Conservation (phyloP, 2,888 invertebrate species). For the Homarus gammarus region DNA sequence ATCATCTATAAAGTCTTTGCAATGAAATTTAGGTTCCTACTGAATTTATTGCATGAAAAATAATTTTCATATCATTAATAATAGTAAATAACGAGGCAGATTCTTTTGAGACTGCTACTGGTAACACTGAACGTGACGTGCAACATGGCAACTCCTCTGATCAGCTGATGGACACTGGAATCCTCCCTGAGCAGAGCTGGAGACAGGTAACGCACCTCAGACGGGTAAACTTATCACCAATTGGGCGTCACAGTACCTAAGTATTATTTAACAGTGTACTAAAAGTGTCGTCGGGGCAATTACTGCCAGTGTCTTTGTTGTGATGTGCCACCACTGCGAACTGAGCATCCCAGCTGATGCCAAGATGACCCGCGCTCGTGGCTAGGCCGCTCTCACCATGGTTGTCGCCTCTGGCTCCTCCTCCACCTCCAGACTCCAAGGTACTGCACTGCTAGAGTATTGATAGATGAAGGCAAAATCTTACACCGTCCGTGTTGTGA, state of each 20-base stretch:
- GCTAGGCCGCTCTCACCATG: slow-evolving; percentile 34
- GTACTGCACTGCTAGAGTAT: no score
- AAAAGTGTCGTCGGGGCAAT: not conserved
- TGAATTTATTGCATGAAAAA: not conserved
- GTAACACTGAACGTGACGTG: slow-evolving; percentile 34
- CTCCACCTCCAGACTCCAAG: not conserved
- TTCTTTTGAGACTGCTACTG: not conserved
- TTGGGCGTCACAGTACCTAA: not conserved
- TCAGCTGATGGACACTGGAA: slow-evolving; percentile 52
- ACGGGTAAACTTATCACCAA: not conserved
- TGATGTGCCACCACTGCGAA: not conserved
- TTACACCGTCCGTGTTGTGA: no score
- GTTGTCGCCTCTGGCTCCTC: not conserved
- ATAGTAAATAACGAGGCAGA: not conserved
- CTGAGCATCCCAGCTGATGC: slow-evolving; percentile 33
- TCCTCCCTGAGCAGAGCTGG: slow-evolving; percentile 21
- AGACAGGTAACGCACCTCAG: slow-evolving; percentile 26
- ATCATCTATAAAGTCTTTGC: not conserved
- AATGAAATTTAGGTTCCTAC: not conserved
- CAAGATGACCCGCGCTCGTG: slow-evolving; percentile 30
- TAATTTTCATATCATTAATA: not conserved
- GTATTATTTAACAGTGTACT: not conserved
- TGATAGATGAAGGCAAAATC: no score
- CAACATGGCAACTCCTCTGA: slow-evolving; percentile 51
- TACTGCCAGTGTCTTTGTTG: not conserved